Evolutionary conservation across 2,888 invertebrate species (phyloP).

Genomic region (Scaptomyza reducta): DNA sequence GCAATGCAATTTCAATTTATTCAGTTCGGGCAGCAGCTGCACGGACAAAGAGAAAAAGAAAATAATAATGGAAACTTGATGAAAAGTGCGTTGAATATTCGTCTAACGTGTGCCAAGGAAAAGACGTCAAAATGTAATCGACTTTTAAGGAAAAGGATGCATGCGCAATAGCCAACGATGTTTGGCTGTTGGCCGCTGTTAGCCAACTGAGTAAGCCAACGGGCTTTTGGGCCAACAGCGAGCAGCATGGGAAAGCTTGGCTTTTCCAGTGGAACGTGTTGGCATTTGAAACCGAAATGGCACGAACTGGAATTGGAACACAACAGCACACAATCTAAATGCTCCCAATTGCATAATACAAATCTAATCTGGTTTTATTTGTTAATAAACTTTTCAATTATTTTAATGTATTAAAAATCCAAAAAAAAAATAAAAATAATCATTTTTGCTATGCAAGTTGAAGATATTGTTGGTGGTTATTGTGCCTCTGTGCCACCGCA

Average conservation of each 20-base stretch:
- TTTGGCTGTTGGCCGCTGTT: conserved; percentile 31
- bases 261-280: conserved; percentile 57
- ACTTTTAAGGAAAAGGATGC: not conserved
- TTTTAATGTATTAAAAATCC: too few species aligned
- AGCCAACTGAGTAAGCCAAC: conserved; percentile 35
- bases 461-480: not conserved
- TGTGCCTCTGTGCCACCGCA: not conserved
- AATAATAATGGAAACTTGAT: not conserved
- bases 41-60: not conserved
- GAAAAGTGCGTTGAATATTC: not conserved
- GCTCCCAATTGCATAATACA: conserved; percentile 63
- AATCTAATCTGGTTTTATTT: conserved; percentile 38
- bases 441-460: not conserved
- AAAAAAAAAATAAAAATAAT: too few species aligned
- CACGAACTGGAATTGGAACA: conserved; percentile 21
- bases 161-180: conserved; percentile 50
- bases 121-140: not conserved
- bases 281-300: conserved; percentile 34
- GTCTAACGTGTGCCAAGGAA: not conserved
- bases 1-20: conserved; percentile 22
- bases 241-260: conserved; percentile 13
- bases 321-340: conserved; percentile 29
- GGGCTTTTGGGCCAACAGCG: conserved; percentile 4
- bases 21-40: not conserved
- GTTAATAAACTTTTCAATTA: conserved; percentile 39